phyloP scores from a whole-genome alignment of 2,113 vertebrate species.

The Phrynosoma blainvillii region DNA sequence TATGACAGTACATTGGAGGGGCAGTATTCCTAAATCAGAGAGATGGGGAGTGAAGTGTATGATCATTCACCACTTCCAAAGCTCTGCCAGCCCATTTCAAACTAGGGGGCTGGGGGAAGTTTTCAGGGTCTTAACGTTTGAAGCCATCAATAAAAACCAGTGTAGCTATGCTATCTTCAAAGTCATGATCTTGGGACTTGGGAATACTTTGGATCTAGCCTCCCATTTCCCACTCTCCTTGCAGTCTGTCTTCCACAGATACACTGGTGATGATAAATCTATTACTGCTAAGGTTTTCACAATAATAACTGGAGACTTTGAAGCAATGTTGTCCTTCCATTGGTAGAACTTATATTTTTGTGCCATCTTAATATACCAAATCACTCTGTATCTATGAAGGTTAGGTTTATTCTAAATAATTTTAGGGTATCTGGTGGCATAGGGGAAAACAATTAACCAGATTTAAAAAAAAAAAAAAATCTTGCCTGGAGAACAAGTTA shows the following conservation, averaged over 20 bases:
- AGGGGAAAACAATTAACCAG: neutral
- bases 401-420: neutral
- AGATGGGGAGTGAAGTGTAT: neutral
- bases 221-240: neutral
- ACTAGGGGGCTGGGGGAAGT: too few relatives aligned
- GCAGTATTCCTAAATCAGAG: neutral
- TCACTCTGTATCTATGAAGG: neutral
- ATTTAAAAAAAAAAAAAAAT: neutral
- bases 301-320: neutral
- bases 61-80: neutral
- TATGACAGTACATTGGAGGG: too few relatives aligned
- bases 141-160: neutral
- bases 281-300: neutral
- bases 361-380: neutral
- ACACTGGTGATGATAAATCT: neutral
- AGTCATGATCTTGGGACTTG: neutral
- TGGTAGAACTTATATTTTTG: neutral
- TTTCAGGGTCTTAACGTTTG: neutral
- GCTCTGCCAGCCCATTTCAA: neutral
- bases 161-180: neutral
- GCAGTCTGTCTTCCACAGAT: neutral
- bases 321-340: neutral
- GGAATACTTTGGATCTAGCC: neutral
- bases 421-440: neutral
- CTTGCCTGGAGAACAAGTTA: neutral